phyloP scores from a whole-genome alignment of 2,888 invertebrate species.

The Nomada fucata region DNA sequence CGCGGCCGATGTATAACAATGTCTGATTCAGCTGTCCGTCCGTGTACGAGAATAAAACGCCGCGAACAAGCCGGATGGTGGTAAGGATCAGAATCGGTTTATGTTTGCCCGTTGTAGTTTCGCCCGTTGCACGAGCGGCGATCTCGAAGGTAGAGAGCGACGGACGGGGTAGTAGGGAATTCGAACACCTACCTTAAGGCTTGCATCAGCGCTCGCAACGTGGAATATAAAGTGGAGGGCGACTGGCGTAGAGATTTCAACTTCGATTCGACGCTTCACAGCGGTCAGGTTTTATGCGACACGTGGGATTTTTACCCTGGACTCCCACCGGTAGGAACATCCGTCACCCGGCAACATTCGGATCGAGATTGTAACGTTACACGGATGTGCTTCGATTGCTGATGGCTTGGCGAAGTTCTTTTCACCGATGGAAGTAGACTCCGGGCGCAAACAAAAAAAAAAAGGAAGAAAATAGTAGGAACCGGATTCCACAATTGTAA shows the following conservation, averaged over 20 bases:
- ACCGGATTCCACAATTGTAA: too few species aligned
- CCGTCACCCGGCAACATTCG: background rate
- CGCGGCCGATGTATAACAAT: constrained; percentile 53
- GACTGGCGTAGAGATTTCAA: constrained; percentile 69
- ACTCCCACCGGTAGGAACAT: background rate
- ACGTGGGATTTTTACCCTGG: constrained; percentile 59
- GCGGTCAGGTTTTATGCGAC: constrained; percentile 61
- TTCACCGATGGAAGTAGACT: background rate
- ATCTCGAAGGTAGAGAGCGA: constrained; percentile 18
- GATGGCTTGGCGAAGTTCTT: background rate
- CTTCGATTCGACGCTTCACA: constrained; percentile 50
- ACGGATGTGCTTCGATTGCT: background rate
- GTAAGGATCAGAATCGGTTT: constrained; percentile 62
- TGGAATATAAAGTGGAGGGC: constrained; percentile 79
- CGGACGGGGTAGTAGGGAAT: background rate
- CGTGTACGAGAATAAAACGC: constrained; percentile 63
- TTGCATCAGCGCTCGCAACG: constrained; percentile 77
- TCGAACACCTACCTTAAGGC: constrained; percentile 59
- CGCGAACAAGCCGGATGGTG: constrained; percentile 54
- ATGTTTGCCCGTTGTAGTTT: constrained; percentile 55
- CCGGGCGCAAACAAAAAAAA: too few species aligned
- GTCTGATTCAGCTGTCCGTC: constrained; percentile 67
- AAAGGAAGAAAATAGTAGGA: too few species aligned
- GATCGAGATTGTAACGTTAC: background rate
- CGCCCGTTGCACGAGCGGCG: constrained; percentile 39